A percentile compares a stretch with the other conserved stretches of the same genome.
phyloP scores from a whole-genome alignment of 2,113 vertebrate genomes.

The Corapipo altera region DNA sequence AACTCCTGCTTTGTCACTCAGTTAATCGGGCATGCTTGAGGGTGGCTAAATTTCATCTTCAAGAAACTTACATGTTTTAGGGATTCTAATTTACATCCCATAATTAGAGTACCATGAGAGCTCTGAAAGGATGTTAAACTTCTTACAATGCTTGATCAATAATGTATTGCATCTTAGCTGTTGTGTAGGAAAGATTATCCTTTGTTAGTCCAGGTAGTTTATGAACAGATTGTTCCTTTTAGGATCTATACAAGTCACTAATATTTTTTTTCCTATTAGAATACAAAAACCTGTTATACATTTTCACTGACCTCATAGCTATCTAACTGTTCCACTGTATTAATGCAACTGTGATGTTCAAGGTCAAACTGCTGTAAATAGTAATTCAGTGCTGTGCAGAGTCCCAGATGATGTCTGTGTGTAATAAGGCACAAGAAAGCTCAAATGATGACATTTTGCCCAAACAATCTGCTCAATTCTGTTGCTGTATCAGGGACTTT shows the following conservation, averaged over 20 bases:
- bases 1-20: conserved; percentile 36
- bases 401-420: conserved; percentile 40
- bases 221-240: conserved; percentile 1
- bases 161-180: neutral
- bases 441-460: conserved; percentile 56
- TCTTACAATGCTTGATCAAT: conserved; percentile 39
- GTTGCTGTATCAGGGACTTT: neutral
- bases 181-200: neutral
- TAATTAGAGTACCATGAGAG: conserved; percentile 6
- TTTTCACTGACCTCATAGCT: conserved; percentile 31
- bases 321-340: neutral
- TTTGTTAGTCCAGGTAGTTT: conserved; percentile 11
- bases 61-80: conserved; percentile 24
- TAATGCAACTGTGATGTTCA: conserved; percentile 33
- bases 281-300: neutral
- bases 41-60: conserved; percentile 30
- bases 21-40: conserved; percentile 32
- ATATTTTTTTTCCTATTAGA: neutral
- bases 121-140: neutral
- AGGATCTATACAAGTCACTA: neutral
- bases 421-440: conserved; percentile 66
- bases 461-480: conserved; percentile 36
- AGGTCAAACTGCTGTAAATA: conserved; percentile 65
- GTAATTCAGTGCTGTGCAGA: conserved; percentile 39
- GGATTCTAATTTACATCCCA: conserved; percentile 24